Conservation (phyloP, 2,888 invertebrate species). For the Lasioglossum figueresi region DNA sequence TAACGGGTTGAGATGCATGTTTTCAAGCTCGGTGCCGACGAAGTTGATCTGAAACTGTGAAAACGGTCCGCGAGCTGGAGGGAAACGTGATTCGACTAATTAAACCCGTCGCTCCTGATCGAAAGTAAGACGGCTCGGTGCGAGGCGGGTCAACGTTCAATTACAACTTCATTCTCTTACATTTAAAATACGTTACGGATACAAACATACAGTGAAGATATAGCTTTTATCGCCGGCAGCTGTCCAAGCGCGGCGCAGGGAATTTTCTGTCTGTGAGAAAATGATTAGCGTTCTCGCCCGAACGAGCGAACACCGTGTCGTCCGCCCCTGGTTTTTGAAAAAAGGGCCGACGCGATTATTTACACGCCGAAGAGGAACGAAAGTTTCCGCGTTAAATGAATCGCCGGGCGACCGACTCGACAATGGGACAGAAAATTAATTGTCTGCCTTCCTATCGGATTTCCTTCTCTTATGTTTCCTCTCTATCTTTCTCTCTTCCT, state of each 20-base stretch:
- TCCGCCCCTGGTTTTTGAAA: neutral
- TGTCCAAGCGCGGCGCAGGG: conserved; percentile 2
- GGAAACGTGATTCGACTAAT: conserved; percentile 30
- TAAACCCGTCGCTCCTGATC: conserved; percentile 18
- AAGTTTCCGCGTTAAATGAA: conserved; percentile 4
- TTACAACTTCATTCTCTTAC: conserved; percentile 18
- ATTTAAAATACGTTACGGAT: conserved; percentile 52
- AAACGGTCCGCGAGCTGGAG: conserved; percentile 43
- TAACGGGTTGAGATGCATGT: neutral
- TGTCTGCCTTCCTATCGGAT: neutral
- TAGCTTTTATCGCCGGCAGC: conserved; percentile 10
- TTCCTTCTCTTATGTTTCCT: neutral
- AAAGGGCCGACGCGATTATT: conserved; percentile 51
- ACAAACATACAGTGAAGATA: conserved; percentile 56
- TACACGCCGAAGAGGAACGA: conserved; percentile 35
- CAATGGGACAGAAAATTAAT: conserved; percentile 17
- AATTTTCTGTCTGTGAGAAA: neutral
- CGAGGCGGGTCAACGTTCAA: conserved; percentile 9
- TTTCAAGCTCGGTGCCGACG: conserved; percentile 1
- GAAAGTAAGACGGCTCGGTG: conserved; percentile 4
- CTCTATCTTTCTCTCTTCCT: neutral
- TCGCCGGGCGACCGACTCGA: neutral
- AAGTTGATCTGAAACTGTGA: conserved; percentile 32
- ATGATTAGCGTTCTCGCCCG: conserved; percentile 3
- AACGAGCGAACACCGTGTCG: conserved; percentile 5